Base-by-base conservation (phyloP, 2,797 vertebrate genomes). In the Spondyliosoma cantharus region DNA sequence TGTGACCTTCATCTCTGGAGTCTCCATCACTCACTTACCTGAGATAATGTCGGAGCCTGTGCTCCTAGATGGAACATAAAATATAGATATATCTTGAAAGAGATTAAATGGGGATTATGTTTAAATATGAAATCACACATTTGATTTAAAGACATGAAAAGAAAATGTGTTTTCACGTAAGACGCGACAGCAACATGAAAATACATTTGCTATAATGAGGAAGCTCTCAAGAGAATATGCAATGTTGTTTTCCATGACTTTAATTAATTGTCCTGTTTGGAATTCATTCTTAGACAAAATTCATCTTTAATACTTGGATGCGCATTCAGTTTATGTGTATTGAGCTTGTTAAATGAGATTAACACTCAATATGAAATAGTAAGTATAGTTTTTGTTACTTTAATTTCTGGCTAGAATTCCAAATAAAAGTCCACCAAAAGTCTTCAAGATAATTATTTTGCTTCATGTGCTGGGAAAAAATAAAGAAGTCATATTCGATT, bases 1-100 rank as follows among this genome's bases (percentile, higher is more conserved):
- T 68, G 87, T 90, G 91, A 95, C 93, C 94, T 95, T 95, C 87
- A 91, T 89, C 91, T 91, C 89, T 72, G 66, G 74, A 83, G 74
- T 80, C 75, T 83, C 74, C 72, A 62, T 87, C 73, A 74, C 56
- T 80, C 61, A 6, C 70, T 70, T 60, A 85, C 74, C 82, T 86
- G 74, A 65, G 69, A 76, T 68, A 37, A 69, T 7, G 49, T 5
- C 49, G 37, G 17, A 50, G 73, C 62, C 57, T 12, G 29, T 56
- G 29, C 9, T 24, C 24, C 0, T 1, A 50, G 20, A n/a, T n/a
- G 22, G 19, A 71, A 29, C 24, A 67, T 61, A 58, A 11, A 67
- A 37, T 37, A 37, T 37, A 7, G 27, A 61, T 4, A 24, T 27
- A 4, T 2, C 14, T 42, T 1, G 27, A 58, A 49, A 46, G 0